A percentile compares a stretch with the other conserved stretches of the same genome.
These are phyloP conservation scores for Spondyliosoma cantharus DNA, from an alignment of 2,797 vertebrate genomes.

Conservation along the genomic window DNA sequence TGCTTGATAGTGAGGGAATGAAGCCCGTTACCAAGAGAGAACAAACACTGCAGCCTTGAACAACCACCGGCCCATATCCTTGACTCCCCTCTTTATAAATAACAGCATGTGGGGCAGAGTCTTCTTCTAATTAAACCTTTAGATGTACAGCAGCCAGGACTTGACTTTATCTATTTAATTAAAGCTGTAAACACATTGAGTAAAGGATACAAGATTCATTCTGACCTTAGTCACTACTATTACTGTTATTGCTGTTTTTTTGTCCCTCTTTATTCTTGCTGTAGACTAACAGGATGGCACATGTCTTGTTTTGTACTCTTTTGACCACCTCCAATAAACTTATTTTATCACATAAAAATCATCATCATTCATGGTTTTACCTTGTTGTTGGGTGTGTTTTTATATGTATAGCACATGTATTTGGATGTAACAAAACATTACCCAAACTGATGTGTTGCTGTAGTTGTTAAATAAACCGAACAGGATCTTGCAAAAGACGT, in stretches of 20 bases:
- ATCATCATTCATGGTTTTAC: not conserved
- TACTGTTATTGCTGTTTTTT: not conserved
- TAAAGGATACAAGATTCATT: not conserved
- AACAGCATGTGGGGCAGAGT: not conserved
- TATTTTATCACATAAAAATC: not conserved
- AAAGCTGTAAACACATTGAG: not conserved
- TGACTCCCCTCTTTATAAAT: not conserved
- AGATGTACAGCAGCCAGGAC: not conserved
- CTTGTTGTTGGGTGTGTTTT: not conserved
- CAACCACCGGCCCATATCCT: not conserved
- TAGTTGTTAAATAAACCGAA: not conserved
- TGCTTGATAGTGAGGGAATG: conserved; percentile 12
- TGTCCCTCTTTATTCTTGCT: not conserved
- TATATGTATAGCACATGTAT: not conserved
- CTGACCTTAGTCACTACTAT: not conserved
- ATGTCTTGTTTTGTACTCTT: not conserved
- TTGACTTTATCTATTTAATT: not conserved
- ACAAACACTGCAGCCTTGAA: conserved; percentile 15
- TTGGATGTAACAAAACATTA: not conserved
- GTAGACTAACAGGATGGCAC: not conserved
- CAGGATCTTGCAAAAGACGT: conserved; percentile 10
- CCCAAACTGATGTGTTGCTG: not conserved
- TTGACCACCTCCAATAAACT: not conserved
- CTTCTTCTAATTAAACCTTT: not conserved
- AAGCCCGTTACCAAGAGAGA: conserved; percentile 16